Evolutionary conservation across 2,888 invertebrate genomes (phyloP), one percentile per base, ranked within the genome.

Genomic region (Diplazon laetatorius): DNA sequence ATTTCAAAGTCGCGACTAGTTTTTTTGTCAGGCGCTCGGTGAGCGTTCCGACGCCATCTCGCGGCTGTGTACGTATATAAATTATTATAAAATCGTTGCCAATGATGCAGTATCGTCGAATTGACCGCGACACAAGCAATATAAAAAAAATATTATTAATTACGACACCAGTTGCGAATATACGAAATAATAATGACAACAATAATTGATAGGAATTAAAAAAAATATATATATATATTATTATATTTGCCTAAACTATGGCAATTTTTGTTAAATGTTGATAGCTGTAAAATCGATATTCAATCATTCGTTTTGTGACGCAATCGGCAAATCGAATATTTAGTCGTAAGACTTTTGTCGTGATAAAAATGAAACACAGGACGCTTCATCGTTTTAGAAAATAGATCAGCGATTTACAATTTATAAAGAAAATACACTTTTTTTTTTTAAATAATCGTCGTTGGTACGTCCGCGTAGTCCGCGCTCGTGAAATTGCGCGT

Each of bases 241-340:
- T n/a, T n/a, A n/a, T n/a, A n/a, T n/a, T n/a, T n/a, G n/a, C n/a
- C n/a, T n/a, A n/a, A n/a, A n/a, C n/a, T n/a, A 35, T 55, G 71
- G 68, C 48, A 75, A 75, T 75, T 68, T 14, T 71, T 39, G 78
- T 79, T 75, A 42, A 76, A 71, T 79, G 78, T 79, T 79, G 55
- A 68, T 42, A 62, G 44, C 59, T 46, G 39, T 71, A 37, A 75
- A 69, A 9, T 78, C 46, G 65, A 55, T 70, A 70, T 70, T 35
- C 57, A 30, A 68, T 39, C 44, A 46, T 57, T 65, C 20, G 5
- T 62, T 18, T 59, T 18, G 18, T 37, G 20, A 22, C 66, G 65
- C 39, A 18, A 50, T 8, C 6, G 22, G 14, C 52, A 25, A 37
- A n/a, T 20, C 35, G 50, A 76, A 50, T 76, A 76, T 9, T 65